Conservation (phyloP, 2,888 invertebrate genomes). For the Neoaliturus tenellus region DNA sequence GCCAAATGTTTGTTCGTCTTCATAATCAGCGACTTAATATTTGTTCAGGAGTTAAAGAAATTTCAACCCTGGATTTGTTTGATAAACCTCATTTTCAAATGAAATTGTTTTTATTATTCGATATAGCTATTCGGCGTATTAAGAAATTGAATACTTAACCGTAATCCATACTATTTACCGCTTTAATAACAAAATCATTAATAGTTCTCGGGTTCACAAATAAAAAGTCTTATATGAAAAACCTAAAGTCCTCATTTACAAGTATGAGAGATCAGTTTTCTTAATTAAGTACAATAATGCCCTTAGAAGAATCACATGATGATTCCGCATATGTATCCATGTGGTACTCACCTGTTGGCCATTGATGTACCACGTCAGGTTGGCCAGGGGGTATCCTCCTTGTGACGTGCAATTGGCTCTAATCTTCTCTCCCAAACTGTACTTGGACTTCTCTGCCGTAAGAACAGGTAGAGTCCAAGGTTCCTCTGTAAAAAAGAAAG, state of each 20-base stretch:
- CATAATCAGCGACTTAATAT: background rate
- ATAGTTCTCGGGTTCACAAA: too few relatives aligned
- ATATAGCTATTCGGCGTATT: too few relatives aligned
- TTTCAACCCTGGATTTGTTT: too few relatives aligned
- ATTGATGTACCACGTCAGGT: slow-evolving; percentile 74
- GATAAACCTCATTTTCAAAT: too few relatives aligned
- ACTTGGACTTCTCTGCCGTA: slow-evolving; percentile 72
- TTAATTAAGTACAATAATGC: background rate
- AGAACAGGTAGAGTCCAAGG: slow-evolving; percentile 71
- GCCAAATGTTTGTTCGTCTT: background rate
- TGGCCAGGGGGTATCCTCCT: slow-evolving; percentile 72
- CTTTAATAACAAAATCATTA: too few relatives aligned
- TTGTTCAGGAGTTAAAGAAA: too few relatives aligned
- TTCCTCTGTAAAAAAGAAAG: slow-evolving; percentile 71
- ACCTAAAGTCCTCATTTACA: background rate
- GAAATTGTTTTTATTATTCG: too few relatives aligned
- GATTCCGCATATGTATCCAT: background rate
- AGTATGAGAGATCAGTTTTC: background rate
- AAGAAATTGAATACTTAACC: too few relatives aligned
- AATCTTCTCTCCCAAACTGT: slow-evolving; percentile 72
- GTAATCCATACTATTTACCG: too few relatives aligned
- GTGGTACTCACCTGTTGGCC: slow-evolving; percentile 71
- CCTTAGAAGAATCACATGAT: background rate
- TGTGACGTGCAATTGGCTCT: slow-evolving; percentile 72
- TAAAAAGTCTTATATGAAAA: background rate